Base-by-base conservation (phyloP, 35 echinoderm and acorn worm species). In the Anneissia japonica region DNA sequence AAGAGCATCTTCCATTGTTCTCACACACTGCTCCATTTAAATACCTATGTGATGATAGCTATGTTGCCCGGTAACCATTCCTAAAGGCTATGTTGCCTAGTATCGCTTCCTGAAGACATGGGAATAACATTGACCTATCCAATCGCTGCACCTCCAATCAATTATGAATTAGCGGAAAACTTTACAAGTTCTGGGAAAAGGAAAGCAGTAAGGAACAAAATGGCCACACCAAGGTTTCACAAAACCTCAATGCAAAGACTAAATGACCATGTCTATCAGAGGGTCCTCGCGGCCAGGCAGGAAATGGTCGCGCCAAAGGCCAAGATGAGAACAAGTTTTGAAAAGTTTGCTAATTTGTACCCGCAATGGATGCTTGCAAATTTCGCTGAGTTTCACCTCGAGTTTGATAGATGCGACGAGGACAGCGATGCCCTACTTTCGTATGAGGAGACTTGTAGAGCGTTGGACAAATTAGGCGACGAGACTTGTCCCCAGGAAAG, bases 61-160 rank as follows among this genome's bases (percentile, higher is more conserved):
- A 78, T 64, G 51, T 64, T 64, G 51, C 51, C 51, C 2, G 51
- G 51, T 64, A 26, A 26, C 51, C 9, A 64, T 9, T 64, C 2
- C 51, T 64, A 23, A 64, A 64, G 51, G 21, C 35, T n/a, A n/a
- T 64, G 51, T 64, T 64, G 51, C 51, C 51, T 16, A 23, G 51
- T 64, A 26, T 3, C 51, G 6, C 11, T 9, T 64, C 2, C 51
- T 64, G 51, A 64, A 64, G 51, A 38, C 35, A 99, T 99, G 96
- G 96, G 96, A 82, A 82, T 99, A 90, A 92, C 92, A 91, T 92
- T 92, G 77, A 99, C 92, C 86, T 99, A 94, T 84, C 96, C 96
- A 84, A 93, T 99, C 28, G 87, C 91, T 82, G 91, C 94, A 90
- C 89, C 91, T 87, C 96, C 96, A 40, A 89, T 99, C n/a, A 87